A percentile compares a stretch with the other conserved stretches of the same genome.
Conservation (phyloP, 2,797 vertebrate species). For the Cryptoblepharus egeriae region DNA sequence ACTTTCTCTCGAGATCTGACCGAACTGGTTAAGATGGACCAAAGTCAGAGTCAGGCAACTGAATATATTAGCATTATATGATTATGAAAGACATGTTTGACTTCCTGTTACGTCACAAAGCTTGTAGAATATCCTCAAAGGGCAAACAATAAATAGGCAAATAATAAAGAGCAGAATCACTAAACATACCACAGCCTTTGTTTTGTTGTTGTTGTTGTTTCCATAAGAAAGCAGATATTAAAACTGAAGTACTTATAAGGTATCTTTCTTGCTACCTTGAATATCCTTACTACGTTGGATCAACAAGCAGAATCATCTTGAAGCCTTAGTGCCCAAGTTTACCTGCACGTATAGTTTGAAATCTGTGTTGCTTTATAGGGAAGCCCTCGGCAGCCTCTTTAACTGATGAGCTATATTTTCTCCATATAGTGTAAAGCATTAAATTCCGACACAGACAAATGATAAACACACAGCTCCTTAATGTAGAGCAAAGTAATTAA, state of each 20-base stretch:
- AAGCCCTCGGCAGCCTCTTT: not conserved
- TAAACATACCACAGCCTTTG: no score
- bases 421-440: not conserved
- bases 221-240: not conserved
- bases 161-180: not conserved
- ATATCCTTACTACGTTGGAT: no score
- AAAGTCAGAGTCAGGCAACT: no score
- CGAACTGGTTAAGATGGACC: no score
- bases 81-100: not conserved
- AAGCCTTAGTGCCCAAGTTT: not conserved
- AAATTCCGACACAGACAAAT: conserved; percentile 2
- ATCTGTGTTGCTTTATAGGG: not conserved
- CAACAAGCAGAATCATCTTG: no score
- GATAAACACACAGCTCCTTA: fast-evolving
- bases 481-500: conserved; percentile 40
- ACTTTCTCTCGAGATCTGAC: no score
- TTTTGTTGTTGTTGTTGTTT: not conserved
- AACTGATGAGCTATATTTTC: not conserved
- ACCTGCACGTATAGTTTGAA: not conserved
- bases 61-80: no score
- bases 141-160: not conserved
- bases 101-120: not conserved
- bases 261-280: not conserved
- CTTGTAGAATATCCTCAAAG: not conserved
- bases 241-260: not conserved